Evolutionary conservation across 64 coral and sea anemone genomes (phyloP), one percentile per base, ranked within the genome.

Genomic region (Platygyra sinensis): DNA sequence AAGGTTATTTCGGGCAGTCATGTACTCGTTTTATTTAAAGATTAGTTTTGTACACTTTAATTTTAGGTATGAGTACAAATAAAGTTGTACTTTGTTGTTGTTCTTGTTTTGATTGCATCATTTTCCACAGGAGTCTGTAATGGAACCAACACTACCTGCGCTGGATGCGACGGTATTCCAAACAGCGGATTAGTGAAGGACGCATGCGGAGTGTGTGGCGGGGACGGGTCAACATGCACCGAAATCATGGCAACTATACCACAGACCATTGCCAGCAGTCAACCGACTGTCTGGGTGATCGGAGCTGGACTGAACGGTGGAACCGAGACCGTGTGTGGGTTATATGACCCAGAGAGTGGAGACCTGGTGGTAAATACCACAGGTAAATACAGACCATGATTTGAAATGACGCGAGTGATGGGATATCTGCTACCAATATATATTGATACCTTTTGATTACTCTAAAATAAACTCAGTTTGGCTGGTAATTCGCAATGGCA

Each of bases 111-210:
- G 8, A 59, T 16, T 62, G 15, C 27, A 15, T 19, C 5, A 4
- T 83, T 30, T 17, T 25, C 22, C 25, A 0, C 54, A 96, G 94
- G 94, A 86, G 90, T 93, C n/a, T 96, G 94, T 38, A 61, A 78
- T 50, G 94, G 94, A 14, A 74, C 30, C 22, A 93, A 89, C 73
- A 86, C 18, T 14, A 79, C 94, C 19, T 96, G 94, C 36, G 36
- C 75, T 7, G 94, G 94, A 52, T 96, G 94, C 25, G 94, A 96
- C 52, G 87, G 80, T 10, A 22, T 93, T 18, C 86, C 90, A 36
- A 92, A 96, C 90, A 96, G 94, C 67, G 90, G 94, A 73, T 93
- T 89, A 74, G 50, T 80, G 31, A n/a, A 78, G 13, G 94, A 96
- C 65, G 79, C 94, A 74, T 96, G 94, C 55, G 73, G 39, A 18